Conservation (phyloP, 2,888 invertebrate genomes). For the Leptopilina myrica region DNA sequence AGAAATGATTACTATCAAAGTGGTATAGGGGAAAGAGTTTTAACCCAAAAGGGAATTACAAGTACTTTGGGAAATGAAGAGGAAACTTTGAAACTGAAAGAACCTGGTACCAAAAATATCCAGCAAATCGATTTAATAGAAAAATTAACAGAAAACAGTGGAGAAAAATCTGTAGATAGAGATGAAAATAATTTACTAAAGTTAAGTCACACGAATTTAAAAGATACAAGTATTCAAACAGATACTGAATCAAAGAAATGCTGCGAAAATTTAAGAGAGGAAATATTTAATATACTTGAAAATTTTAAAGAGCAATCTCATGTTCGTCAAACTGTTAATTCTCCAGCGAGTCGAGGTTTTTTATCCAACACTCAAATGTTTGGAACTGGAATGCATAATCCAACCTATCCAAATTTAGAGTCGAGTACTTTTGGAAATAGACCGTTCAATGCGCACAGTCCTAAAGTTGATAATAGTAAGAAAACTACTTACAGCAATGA, state of each 20-base stretch:
- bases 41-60: not conserved
- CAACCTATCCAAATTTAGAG: constrained; percentile 7
- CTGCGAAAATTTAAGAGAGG: not conserved
- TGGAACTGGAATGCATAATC: not conserved
- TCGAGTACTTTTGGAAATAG: not conserved
- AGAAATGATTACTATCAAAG: no score
- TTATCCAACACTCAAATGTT: constrained; percentile 7
- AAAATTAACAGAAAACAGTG: not conserved
- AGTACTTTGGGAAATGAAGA: not conserved
- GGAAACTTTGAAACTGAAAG: not conserved
- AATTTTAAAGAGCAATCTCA: constrained; percentile 1
- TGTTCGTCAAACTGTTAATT: not conserved
- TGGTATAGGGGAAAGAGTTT: not conserved
- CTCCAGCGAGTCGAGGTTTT: not conserved
- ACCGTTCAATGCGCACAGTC: not conserved
- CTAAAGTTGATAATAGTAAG: not conserved
- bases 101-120: not conserved
- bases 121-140: not conserved
- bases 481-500: not conserved
- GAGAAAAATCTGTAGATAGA: not conserved
- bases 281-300: not conserved
- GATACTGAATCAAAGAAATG: not conserved
- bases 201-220: not conserved
- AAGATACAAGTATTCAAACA: constrained; percentile 10
- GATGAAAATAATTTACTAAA: not conserved